Conservation (phyloP, 2,113 vertebrate species). For the Chunga burmeisteri region DNA sequence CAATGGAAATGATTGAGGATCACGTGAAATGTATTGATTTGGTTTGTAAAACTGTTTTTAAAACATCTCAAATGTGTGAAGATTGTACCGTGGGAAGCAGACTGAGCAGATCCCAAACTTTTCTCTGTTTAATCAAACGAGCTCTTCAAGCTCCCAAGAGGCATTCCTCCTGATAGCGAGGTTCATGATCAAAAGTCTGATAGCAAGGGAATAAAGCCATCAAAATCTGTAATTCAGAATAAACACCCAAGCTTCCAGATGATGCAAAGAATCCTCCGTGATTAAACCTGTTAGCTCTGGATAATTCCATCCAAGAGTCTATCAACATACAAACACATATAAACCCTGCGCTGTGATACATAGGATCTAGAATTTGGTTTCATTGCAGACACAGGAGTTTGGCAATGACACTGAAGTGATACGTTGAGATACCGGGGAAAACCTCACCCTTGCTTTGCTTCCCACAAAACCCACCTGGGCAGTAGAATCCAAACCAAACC, state of each 20-base stretch:
- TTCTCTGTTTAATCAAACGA: neutral
- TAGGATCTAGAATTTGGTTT: neutral
- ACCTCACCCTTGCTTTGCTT: neutral
- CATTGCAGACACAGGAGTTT: neutral
- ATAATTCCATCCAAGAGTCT: neutral
- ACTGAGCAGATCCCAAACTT: neutral
- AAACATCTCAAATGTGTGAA: neutral
- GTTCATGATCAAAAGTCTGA: neutral
- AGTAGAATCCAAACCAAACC: too few species aligned
- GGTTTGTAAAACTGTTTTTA: neutral
- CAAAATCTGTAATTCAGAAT: neutral
- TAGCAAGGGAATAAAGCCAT: neutral
- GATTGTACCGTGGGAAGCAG: neutral
- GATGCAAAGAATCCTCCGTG: neutral
- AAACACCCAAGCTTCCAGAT: neutral
- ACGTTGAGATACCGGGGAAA: accelerated
- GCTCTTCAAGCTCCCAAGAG: neutral
- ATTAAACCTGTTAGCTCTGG: neutral
- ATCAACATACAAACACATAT: neutral
- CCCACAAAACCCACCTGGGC: neutral
- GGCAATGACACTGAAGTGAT: neutral
- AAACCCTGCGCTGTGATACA: accelerated
- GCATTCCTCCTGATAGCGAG: neutral
- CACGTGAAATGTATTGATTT: neutral
- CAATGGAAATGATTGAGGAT: neutral